Conservation (phyloP, 2,888 invertebrate genomes). For the Drosophila testacea region DNA sequence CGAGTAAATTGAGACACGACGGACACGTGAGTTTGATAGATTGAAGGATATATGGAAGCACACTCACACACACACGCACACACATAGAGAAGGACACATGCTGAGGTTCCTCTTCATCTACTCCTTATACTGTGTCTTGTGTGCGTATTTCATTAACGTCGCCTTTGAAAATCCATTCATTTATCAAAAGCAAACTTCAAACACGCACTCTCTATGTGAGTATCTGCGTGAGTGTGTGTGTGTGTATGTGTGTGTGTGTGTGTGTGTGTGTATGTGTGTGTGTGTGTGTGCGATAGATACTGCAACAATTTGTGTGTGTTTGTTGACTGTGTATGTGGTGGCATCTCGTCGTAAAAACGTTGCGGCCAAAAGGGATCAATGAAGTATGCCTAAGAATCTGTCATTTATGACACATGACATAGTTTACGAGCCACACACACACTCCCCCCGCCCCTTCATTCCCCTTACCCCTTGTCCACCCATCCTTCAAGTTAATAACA, state of each 20-base stretch:
- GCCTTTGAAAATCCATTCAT: slow-evolving; percentile 79
- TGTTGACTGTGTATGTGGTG: slow-evolving; percentile 11
- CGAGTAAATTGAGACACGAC: slow-evolving; percentile 79
- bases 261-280: slow-evolving; percentile 17
- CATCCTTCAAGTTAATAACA: slow-evolving; percentile 48
- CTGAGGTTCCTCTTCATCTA: slow-evolving; percentile 10
- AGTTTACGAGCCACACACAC: slow-evolving; percentile 62
- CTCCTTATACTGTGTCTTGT: slow-evolving; percentile 37
- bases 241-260: slow-evolving; percentile 22
- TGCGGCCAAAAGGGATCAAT: slow-evolving; percentile 74
- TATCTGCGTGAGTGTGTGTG: slow-evolving; percentile 40
- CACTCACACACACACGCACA: slow-evolving; percentile 19
- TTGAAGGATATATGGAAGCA: slow-evolving; percentile 66
- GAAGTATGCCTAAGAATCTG: slow-evolving; percentile 81
- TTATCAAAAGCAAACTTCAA: slow-evolving; percentile 79
- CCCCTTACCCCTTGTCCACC: not conserved
- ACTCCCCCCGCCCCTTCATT: not conserved
- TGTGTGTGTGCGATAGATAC: not conserved
- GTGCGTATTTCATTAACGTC: slow-evolving; percentile 78
- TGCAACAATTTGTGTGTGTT: slow-evolving; percentile 5
- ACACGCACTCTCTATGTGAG: slow-evolving; percentile 56
- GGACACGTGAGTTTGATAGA: slow-evolving; percentile 79
- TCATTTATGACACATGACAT: slow-evolving; percentile 81
- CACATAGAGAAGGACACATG: slow-evolving; percentile 16
- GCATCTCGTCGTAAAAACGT: slow-evolving; percentile 49